Evolutionary conservation across 2,888 invertebrate species (phyloP), one percentile per base, ranked within the genome.

Genomic region (Podabrus alpinus): DNA sequence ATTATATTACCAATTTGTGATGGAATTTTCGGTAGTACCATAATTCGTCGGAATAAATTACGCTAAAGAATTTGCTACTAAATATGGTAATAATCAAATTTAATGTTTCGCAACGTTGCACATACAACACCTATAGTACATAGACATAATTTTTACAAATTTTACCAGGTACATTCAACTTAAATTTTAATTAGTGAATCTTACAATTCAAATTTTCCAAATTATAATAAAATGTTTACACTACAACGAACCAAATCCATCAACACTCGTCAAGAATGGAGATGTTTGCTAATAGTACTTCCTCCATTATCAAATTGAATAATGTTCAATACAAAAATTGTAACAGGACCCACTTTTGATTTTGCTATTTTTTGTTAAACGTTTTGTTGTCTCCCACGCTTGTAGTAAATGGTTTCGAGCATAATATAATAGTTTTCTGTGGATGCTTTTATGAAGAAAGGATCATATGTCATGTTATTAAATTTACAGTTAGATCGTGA

Each of bases 341-440:
- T 19, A 64, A 64, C 17, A 64, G 62, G 62, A 19, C 62, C 17
- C 17, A 19, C 21, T 64, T 64, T 19, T 64, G 19, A 19, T 19
- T 17, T 64, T 15, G 4, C 61, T 64, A 19, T n/a, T 13, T 19
- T n/a, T 64, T 16, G 11, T 66, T 19, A 29, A 21, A 24, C 68
- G 75, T 77, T 77, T 59, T 72, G 75, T 72, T 77, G 66, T 79
- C 80, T 81, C 82, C 81, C 66, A 71, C 70, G 70, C 70, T 66
- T 66, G 29, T 11, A 62, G 45, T 64, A 62, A 45, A 16, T 45
- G 59, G 45, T 64, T 71, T 66, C 70, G 59, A 64, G 70, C 64
- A 71, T 59, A 64, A 13, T 45, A 69, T 61, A 69, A 71, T 60
- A 71, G 29, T 71, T 17, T 64, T 15, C 45, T 29, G 64, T 59